phyloP scores from a whole-genome alignment of 2,797 vertebrate genomes.

The Allobates femoralis region DNA sequence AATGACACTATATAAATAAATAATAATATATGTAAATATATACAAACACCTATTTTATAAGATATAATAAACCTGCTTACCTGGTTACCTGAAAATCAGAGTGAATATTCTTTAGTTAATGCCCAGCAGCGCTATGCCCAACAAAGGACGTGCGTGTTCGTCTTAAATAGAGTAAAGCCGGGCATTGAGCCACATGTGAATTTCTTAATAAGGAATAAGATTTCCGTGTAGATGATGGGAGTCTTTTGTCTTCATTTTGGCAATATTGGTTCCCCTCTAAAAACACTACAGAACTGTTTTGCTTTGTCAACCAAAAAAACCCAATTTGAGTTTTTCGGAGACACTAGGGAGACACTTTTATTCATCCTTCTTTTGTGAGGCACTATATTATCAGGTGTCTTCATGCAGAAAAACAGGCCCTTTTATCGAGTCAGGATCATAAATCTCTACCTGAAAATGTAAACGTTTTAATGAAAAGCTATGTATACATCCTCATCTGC shows the following conservation, averaged over 20 bases:
- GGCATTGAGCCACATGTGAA: conserved; percentile 52
- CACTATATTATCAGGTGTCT: neutral
- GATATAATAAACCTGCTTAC: neutral
- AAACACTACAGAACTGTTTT: neutral
- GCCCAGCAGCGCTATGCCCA: neutral
- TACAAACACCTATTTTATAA: too few relatives aligned
- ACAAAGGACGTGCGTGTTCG: neutral
- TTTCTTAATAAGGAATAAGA: conserved; percentile 41
- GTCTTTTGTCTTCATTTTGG: neutral
- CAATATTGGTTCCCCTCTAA: neutral
- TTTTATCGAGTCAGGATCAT: neutral
- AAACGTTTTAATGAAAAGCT: neutral
- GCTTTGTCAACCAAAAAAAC: neutral
- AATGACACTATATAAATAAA: too few relatives aligned
- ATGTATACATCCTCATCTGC: neutral
- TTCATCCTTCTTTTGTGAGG: too few relatives aligned
- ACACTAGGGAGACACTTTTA: neutral
- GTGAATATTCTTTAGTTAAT: neutral
- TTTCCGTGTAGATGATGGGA: neutral
- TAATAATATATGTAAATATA: too few relatives aligned
- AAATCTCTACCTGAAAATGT: neutral
- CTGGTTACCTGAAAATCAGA: neutral
- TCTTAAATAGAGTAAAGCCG: conserved; percentile 43
- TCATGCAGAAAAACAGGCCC: neutral
- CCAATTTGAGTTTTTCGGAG: neutral